phyloP scores from a whole-genome alignment of 2,888 invertebrate genomes.

The Stenodema calcarata region DNA sequence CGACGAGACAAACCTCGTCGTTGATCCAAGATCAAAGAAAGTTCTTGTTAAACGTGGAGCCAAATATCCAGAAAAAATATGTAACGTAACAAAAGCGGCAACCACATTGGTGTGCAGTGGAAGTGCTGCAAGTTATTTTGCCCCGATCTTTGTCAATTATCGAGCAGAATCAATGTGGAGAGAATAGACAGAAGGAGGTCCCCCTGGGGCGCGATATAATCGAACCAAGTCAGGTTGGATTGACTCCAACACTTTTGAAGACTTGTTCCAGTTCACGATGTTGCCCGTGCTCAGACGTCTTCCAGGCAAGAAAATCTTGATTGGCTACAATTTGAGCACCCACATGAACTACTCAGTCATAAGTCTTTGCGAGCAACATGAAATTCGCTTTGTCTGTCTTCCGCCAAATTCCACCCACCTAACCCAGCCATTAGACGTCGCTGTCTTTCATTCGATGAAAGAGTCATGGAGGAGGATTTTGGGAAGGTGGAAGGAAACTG shows the following conservation, averaged over 20 bases:
- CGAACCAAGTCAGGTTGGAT: conserved; percentile 59
- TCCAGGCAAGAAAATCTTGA: conserved; percentile 36
- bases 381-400: conserved; percentile 59
- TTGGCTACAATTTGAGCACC: conserved; percentile 59
- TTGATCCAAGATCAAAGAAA: conserved; percentile 58
- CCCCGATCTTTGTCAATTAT: conserved; percentile 60
- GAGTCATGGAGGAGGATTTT: conserved; percentile 55
- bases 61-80: conserved; percentile 59
- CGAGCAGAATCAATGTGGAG: conserved; percentile 18
- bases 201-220: conserved; percentile 57
- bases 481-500: conserved; percentile 52
- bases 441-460: conserved; percentile 58
- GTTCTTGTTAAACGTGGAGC: conserved; percentile 57
- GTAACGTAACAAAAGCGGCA: conserved; percentile 58
- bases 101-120: conserved; percentile 60
- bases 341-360: conserved; percentile 53
- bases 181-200: background rate
- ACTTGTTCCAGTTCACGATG: conserved; percentile 58
- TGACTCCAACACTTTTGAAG: conserved; percentile 58
- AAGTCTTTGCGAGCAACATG: conserved; percentile 57
- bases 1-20: conserved; percentile 57
- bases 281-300: conserved; percentile 52
- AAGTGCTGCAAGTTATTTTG: conserved; percentile 58
- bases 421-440: conserved; percentile 57
- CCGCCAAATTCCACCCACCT: conserved; percentile 57